A percentile compares a stretch with the other conserved stretches of the same genome.
Evolutionary conservation across 2,113 vertebrate genomes (phyloP).

Genomic region (Thalassoma bifasciatum): DNA sequence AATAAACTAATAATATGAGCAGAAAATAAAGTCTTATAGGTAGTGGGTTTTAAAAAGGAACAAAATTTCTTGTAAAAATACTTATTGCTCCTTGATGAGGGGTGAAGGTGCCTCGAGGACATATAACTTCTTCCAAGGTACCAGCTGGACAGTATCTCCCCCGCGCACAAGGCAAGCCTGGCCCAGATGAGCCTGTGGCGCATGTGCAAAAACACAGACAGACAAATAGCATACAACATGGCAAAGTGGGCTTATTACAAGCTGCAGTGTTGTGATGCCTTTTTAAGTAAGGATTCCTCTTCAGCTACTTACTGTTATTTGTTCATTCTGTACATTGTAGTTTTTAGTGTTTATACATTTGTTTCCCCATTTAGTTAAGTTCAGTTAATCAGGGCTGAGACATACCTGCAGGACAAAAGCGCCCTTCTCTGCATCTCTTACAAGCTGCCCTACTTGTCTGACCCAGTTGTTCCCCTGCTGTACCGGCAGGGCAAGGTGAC

Average conservation of each 20-base stretch:
- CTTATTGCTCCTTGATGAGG: constrained; percentile 85
- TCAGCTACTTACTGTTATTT: neutral
- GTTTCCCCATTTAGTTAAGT: constrained; percentile 21
- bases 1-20: neutral
- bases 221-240: neutral
- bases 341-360: constrained; percentile 18
- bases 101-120: constrained; percentile 85
- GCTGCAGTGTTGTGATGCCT: neutral
- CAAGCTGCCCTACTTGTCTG: constrained; percentile 86
- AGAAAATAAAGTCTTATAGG: neutral
- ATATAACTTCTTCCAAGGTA: constrained; percentile 80
- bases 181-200: constrained; percentile 78
- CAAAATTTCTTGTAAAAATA: constrained; percentile 48
- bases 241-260: neutral
- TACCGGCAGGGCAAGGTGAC: constrained; percentile 87
- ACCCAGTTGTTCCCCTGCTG: constrained; percentile 85
- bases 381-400: constrained; percentile 20
- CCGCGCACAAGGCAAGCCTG: constrained; percentile 84
- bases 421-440: constrained; percentile 85
- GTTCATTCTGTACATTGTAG: neutral
- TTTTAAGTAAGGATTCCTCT: constrained; percentile 5
- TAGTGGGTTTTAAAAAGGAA: constrained; percentile 3
- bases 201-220: constrained; percentile 7
- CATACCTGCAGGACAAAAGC: constrained; percentile 85
- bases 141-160: constrained; percentile 87